Percentiles rank a stretch among this genome's conserved stretches.
These are phyloP conservation scores for Hypsopygia costalis DNA, from an alignment of 2,888 invertebrate genomes.

Conservation along the genomic window DNA sequence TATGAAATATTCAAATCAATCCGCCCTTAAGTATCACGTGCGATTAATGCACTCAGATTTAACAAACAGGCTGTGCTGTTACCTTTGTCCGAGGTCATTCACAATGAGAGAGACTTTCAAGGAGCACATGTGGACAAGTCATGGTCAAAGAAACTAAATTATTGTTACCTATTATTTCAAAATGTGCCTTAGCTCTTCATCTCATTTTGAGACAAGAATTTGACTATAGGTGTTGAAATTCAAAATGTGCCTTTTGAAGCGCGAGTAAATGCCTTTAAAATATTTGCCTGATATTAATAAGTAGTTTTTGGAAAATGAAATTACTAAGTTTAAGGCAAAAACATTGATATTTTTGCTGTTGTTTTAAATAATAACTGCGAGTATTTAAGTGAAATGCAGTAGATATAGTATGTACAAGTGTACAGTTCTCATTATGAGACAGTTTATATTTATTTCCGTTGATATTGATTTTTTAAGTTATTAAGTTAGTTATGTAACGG, in stretches of 20 bases:
- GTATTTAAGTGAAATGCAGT: not conserved
- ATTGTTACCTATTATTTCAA: slow-evolving; percentile 15
- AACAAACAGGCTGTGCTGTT: slow-evolving; percentile 84
- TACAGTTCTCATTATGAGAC: slow-evolving; percentile 5
- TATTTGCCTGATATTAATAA: not conserved
- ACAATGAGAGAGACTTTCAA: slow-evolving; percentile 85
- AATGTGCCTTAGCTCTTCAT: slow-evolving; percentile 51
- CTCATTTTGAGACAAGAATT: not conserved
- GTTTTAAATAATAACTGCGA: not conserved
- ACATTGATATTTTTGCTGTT: not conserved
- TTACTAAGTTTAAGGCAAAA: not conserved
- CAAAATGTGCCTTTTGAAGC: slow-evolving; percentile 14
- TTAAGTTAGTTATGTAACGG: not conserved
- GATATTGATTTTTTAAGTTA: slow-evolving; percentile 1
- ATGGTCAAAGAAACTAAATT: slow-evolving; percentile 81
- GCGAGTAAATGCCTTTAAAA: slow-evolving; percentile 8
- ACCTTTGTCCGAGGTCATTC: slow-evolving; percentile 85
- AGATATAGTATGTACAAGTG: slow-evolving; percentile 6
- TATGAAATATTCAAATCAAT: slow-evolving; percentile 85
- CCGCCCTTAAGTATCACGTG: slow-evolving; percentile 85
- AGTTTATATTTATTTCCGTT: slow-evolving; percentile 5
- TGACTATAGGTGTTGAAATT: slow-evolving; percentile 5
- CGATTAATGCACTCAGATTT: slow-evolving; percentile 85
- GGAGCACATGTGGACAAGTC: slow-evolving; percentile 85
- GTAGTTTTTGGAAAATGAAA: not conserved